A percentile compares a stretch with the other conserved stretches of the same genome.
phyloP scores from a whole-genome alignment of 2,797 vertebrate species.

The Megalops cyprinoides region DNA sequence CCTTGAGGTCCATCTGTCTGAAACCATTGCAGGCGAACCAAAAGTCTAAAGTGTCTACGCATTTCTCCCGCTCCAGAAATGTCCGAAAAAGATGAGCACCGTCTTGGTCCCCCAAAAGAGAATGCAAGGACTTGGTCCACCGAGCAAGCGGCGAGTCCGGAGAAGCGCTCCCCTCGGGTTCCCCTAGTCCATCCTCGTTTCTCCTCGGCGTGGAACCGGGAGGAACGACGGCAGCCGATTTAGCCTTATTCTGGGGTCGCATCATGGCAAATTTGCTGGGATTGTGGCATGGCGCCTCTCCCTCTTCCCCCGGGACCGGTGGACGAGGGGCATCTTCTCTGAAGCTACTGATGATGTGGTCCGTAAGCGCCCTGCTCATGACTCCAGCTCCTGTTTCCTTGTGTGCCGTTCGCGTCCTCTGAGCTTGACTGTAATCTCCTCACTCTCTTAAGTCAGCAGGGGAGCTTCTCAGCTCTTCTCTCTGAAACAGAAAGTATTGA shows the following conservation, averaged over 20 bases:
- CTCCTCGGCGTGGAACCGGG: conserved; percentile 77
- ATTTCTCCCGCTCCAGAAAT: conserved; percentile 92
- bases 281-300: conserved; percentile 81
- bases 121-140: conserved; percentile 95
- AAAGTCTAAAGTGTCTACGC: conserved; percentile 92
- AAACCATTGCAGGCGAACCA: conserved; percentile 99
- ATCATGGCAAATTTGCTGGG: conserved; percentile 71
- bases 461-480: conserved; percentile 84
- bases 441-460: conserved; percentile 90
- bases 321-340: conserved; percentile 95
- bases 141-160: conserved; percentile 90
- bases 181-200: conserved; percentile 90
- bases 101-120: conserved; percentile 92
- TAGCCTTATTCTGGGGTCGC: conserved; percentile 75
- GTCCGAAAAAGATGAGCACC: conserved; percentile 92
- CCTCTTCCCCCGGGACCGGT: conserved; percentile 96
- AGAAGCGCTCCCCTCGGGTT: conserved; percentile 94
- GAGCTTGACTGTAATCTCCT: conserved; percentile 76
- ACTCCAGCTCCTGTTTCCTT: conserved; percentile 68
- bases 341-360: conserved; percentile 89
- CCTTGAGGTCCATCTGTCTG: conserved; percentile 95
- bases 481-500: conserved; percentile 92
- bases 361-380: conserved; percentile 90
- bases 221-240: conserved; percentile 55
- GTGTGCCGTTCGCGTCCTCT: conserved; percentile 56